phyloP scores from a whole-genome alignment of 2,888 invertebrate species.

The Heteromurus nitidus region DNA sequence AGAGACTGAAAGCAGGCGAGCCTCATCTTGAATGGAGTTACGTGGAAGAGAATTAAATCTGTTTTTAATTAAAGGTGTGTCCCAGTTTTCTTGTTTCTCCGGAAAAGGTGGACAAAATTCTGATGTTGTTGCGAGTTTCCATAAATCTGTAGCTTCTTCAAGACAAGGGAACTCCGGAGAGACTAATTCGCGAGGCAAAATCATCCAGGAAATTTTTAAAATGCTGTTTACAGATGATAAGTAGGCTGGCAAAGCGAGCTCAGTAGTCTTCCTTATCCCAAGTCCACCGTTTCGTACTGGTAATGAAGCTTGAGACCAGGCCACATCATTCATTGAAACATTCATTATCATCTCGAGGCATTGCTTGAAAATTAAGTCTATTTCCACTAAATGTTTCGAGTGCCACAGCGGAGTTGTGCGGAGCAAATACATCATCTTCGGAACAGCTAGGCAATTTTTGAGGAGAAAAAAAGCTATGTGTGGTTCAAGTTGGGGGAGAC shows the following conservation, averaged over 20 bases:
- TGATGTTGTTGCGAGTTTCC: too few species aligned
- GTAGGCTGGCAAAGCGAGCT: slow-evolving; percentile 14
- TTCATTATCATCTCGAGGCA: not conserved
- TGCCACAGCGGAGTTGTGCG: not conserved
- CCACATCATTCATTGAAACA: not conserved
- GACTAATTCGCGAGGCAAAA: too few species aligned
- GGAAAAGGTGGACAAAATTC: not conserved
- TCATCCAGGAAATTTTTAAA: too few species aligned
- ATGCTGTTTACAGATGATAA: slow-evolving; percentile 30
- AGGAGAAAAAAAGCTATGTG: slow-evolving; percentile 4
- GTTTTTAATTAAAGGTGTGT: not conserved
- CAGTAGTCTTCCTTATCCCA: slow-evolving; percentile 7
- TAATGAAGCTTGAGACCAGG: slow-evolving; percentile 9
- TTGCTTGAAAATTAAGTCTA: not conserved
- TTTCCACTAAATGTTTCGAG: not conserved
- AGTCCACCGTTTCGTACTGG: slow-evolving; percentile 23
- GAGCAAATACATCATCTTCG: not conserved
- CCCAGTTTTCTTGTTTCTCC: not conserved
- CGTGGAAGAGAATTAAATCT: not conserved
- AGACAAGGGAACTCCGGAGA: too few species aligned
- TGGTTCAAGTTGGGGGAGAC: not conserved
- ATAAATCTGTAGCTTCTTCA: too few species aligned
- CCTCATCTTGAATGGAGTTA: not conserved
- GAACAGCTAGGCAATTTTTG: not conserved
- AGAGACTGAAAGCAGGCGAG: not conserved